Percentiles rank a stretch among this genome's conserved stretches.
These are phyloP conservation scores for Macrochelys suwanniensis DNA, from an alignment of 2,797 vertebrate species.

Conservation along the genomic window DNA sequence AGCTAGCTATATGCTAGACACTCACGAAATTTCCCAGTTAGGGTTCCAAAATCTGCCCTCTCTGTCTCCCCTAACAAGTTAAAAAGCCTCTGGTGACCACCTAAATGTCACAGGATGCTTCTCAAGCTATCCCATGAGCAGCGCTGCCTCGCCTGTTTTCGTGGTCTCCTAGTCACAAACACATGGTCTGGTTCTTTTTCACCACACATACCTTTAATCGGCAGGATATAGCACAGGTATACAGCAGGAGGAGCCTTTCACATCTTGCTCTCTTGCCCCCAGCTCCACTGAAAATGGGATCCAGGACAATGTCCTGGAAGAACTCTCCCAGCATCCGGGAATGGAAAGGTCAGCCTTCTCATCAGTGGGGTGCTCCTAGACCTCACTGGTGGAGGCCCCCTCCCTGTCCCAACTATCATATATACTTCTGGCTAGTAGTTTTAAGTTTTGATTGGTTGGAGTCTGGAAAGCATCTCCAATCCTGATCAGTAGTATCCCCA, in stretches of 20 bases:
- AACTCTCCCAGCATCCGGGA: background rate
- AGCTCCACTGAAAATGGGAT: background rate
- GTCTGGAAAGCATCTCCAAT: background rate
- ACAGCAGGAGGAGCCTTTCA: background rate
- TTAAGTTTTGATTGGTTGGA: background rate
- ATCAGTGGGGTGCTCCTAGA: rapidly evolving
- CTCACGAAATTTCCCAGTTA: background rate
- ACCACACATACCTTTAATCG: background rate
- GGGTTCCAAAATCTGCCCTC: background rate
- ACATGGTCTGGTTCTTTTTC: background rate
- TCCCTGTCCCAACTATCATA: background rate
- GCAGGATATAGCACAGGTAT: background rate
- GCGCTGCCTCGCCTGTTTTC: background rate
- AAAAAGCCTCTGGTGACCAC: background rate
- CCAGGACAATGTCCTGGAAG: background rate
- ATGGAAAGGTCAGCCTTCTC: background rate
- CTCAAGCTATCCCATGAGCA: background rate
- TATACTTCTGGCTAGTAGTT: background rate
- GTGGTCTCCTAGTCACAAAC: background rate
- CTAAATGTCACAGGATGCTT: background rate
- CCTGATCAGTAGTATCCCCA: background rate
- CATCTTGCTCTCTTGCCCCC: background rate
- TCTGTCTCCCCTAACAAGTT: background rate
- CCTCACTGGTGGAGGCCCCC: background rate
- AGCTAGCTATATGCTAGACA: slow-evolving; percentile 36